A percentile compares a stretch with the other conserved stretches of the same genome.
Evolutionary conservation across 2,113 vertebrate genomes (phyloP).

Genomic region (Megalops atlanticus): DNA sequence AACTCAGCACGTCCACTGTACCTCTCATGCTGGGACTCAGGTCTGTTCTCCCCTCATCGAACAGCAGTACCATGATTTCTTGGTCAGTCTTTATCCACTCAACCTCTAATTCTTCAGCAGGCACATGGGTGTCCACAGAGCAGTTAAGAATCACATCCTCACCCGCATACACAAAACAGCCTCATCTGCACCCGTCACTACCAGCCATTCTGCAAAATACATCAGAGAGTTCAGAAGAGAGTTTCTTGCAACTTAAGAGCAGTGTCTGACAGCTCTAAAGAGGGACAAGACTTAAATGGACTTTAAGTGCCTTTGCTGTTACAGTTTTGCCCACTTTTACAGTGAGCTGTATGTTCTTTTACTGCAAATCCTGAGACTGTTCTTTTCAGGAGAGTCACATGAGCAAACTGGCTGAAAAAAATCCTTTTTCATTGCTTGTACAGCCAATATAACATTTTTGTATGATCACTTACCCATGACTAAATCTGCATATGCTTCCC

Average conservation of each 20-base stretch:
- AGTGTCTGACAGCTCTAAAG: too few relatives aligned
- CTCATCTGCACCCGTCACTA: constrained; percentile 3
- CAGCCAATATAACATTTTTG: neutral
- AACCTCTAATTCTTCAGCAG: constrained; percentile 25
- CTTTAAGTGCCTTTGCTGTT: too few relatives aligned
- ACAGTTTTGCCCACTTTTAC: too few relatives aligned
- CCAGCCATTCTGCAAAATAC: neutral
- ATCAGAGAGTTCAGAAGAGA: too few relatives aligned
- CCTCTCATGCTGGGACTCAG: constrained; percentile 13
- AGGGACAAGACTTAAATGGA: too few relatives aligned
- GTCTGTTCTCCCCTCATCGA: neutral
- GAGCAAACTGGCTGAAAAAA: too few relatives aligned
- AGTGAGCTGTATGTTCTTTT: too few relatives aligned
- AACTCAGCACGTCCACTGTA: constrained; percentile 32
- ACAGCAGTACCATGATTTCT: constrained; percentile 29
- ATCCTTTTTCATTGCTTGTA: neutral
- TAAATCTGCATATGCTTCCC: neutral
- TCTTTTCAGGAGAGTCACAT: too few relatives aligned
- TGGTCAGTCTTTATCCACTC: constrained; percentile 35
- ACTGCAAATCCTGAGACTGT: too few relatives aligned
- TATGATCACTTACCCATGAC: neutral
- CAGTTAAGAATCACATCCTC: constrained; percentile 37
- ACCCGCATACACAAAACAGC: constrained; percentile 9
- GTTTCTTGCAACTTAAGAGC: neutral
- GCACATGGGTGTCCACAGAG: constrained; percentile 37